Evolutionary conservation across 2,888 invertebrate species (phyloP), one percentile per base, ranked within the genome.

Genomic region (Lamellibrachia satsuma): DNA sequence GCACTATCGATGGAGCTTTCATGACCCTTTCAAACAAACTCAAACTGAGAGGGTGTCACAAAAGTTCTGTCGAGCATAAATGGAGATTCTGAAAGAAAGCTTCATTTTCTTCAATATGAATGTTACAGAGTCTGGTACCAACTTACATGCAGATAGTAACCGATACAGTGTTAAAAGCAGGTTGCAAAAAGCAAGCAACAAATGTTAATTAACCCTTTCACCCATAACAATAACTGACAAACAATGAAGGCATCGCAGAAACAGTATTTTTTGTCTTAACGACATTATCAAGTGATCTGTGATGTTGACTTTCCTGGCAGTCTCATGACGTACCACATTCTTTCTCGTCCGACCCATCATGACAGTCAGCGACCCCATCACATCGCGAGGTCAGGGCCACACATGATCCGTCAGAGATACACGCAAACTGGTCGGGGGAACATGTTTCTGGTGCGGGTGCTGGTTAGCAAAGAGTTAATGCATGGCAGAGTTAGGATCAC

Each of bases 381-480:
- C 75, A 75, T 22, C 75, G 75, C 75, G 22, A 75, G 6, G 75
- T 75, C 75, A 22, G 22, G 6, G 75, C 15, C 75, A 75, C 75
- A n/a, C 75, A 75, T n/a, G 75, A 75, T 75, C 75, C 75, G n/a
- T 75, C 75, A 22, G 75, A 75, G 75, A 75, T 6, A 75, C 75
- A 75, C 22, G 22, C 75, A 75, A 22, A 75, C 75, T 75, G 75
- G 75, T 75, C 75, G 15, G 75, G 75, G 22, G 75, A 75, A 22
- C 75, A 75, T 22, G 75, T 75, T 75, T 75, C 75, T 75, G 22
- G 75, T 22, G 22, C 75, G 15, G 75, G 75, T n/a, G n/a, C 75
- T 75, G 75, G 75, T 75, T 75, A 22, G 75, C 22, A 75, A 75
- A 75, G 75, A n/a, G 75, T 75, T 75, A 75, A 75, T 75, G 75